Evolutionary conservation across 2,888 invertebrate species (phyloP), one percentile per base, ranked within the genome.

Genomic region (Augiades crinisus): DNA sequence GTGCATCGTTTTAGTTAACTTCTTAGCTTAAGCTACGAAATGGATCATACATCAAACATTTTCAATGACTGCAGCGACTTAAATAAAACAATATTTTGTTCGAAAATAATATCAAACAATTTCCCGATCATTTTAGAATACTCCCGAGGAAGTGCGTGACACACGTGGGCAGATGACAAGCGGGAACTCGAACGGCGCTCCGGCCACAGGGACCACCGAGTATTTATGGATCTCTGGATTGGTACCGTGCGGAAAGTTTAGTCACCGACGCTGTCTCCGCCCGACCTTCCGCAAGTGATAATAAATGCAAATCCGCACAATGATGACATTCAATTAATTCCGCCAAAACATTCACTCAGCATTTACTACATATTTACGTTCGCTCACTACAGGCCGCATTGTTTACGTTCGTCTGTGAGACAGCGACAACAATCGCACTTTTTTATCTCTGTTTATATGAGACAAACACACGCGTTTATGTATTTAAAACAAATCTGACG

Each of bases 181-280:
- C 51, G 58, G 50, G 57, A 59, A 61, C 57, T 60, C 40, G 52
- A 47, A 47, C 53, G 44, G 40, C 47, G 34, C 47, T 50, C 45
- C 17, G 45, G 41, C 57, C 52, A 56, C 59, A 69, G 77, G 79
- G 77, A 78, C 72, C 72, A 73, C 68, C 73, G 70, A 68, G 68
- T 88, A 88, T 89, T 89, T 87, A 75, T 78, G 85, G 88, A 88
- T 89, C 88, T 87, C 75, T 78, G 85, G 88, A 87, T 87, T 89
- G 75, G 88, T 87, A 87, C 81, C 86, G 88, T 87, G 88, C 78
- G 88, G 81, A 87, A 87, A 79, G 75, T 78, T 82, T 84, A 86
- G 81, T 86, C 84, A 83, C 72, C 75, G 71, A 72, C 69, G 73
- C 70, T 65, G 68, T 75, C 47, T 53, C 53, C 70, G 68, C 66